Evolutionary conservation across 1,140 invertebrate genomes (phyloP).

Genomic region (Gryllus bimaculatus): DNA sequence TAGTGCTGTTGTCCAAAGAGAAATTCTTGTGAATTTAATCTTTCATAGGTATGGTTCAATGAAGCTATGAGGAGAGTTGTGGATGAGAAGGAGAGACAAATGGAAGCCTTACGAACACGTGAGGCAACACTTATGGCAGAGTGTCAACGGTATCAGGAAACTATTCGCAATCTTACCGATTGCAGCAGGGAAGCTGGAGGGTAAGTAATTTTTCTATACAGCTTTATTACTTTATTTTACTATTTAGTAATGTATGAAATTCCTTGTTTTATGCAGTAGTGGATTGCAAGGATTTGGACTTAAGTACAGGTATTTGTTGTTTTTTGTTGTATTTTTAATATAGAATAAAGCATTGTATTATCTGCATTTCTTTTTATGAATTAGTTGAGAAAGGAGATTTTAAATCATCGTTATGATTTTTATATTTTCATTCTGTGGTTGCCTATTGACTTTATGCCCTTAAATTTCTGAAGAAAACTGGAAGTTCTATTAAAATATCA

Average conservation of each 20-base stretch:
- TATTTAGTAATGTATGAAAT: neutral
- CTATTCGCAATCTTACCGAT: constrained; percentile 48
- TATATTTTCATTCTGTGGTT: too few species aligned
- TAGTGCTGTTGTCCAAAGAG: neutral
- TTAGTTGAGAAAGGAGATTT: too few species aligned
- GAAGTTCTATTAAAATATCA: too few species aligned
- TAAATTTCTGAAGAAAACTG: too few species aligned
- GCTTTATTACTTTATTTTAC: neutral
- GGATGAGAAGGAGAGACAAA: constrained; percentile 60
- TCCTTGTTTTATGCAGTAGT: constrained; percentile 7
- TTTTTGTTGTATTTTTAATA: too few species aligned
- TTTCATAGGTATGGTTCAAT: constrained; percentile 38
- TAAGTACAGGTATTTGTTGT: neutral
- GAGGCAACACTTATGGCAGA: constrained; percentile 50
- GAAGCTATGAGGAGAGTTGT: constrained; percentile 52
- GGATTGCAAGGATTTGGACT: neutral
- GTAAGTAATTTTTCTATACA: neutral
- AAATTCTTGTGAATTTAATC: neutral
- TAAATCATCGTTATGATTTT: too few species aligned
- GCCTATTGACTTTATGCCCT: too few species aligned
- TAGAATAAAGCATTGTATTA: too few species aligned
- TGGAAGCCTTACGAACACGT: constrained; percentile 54
- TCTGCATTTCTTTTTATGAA: too few species aligned
- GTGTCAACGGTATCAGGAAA: constrained; percentile 49
- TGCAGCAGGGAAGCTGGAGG: constrained; percentile 29